phyloP scores from a whole-genome alignment of 2,797 vertebrate species.

The Leptoclinus maculatus region DNA sequence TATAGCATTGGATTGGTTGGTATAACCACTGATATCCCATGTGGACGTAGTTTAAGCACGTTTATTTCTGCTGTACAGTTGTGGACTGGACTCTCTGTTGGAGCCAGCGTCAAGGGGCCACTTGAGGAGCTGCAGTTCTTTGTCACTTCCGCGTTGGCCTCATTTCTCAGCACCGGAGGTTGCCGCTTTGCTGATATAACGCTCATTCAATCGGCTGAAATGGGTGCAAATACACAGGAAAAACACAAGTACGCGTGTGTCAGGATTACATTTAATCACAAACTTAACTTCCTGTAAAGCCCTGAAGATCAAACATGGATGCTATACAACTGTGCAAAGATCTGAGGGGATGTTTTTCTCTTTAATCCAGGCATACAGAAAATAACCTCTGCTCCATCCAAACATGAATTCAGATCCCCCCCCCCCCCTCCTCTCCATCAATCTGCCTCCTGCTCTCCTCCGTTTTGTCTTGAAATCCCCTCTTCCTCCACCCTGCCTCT shows the following conservation, averaged over 20 bases:
- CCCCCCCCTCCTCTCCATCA: slow-evolving; percentile 13
- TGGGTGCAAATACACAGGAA: neutral
- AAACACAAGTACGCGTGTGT: too few species aligned
- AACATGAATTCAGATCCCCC: slow-evolving; percentile 32
- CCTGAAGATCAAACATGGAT: neutral
- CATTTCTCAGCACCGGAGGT: too few species aligned
- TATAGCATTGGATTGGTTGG: neutral
- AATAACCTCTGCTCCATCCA: slow-evolving; percentile 34
- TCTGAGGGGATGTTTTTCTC: neutral
- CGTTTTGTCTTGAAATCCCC: slow-evolving; percentile 44
- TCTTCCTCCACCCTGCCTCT: slow-evolving; percentile 32
- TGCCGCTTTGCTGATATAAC: neutral
- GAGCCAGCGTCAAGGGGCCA: too few species aligned
- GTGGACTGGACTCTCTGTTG: too few species aligned
- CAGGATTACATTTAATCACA: neutral
- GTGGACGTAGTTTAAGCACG: too few species aligned
- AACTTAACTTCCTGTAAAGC: slow-evolving; percentile 3
- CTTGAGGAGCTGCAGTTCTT: too few species aligned
- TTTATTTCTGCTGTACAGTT: too few species aligned
- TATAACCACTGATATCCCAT: neutral
- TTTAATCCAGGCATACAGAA: slow-evolving; percentile 10
- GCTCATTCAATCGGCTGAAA: neutral
- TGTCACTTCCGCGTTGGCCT: too few species aligned
- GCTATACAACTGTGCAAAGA: neutral
- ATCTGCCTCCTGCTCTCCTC: slow-evolving; percentile 51